Base-by-base conservation (phyloP, 2,888 invertebrate genomes). In the Dynastes hyllus region DNA sequence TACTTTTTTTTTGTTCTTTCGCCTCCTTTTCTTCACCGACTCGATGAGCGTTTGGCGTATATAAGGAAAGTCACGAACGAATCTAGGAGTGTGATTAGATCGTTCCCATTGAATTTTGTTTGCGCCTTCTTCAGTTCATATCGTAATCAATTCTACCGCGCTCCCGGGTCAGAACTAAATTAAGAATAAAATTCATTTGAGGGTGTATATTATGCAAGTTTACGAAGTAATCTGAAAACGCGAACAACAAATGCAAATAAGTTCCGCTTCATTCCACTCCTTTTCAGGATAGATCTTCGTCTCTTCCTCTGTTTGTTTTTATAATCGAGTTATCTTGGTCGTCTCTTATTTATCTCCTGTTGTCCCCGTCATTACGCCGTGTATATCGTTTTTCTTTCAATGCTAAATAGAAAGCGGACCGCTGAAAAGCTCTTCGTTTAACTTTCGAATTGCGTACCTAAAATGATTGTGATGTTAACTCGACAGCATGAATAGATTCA, bases 231-330 rank as follows among this genome's bases (percentile, higher is more conserved):
- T 84, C 83, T 82, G 81, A 79, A 75, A 82, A 80, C 82, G 81
- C 76, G 79, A 83, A 84, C 84, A 83, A 83, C 84, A 83, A 83
- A 85, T 85, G 84, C 84, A 85, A 85, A 85, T 85, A 83, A 83
- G 83, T 80, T 81, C 80, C 81, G 81, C 83, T 84, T 84, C 81
- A 79, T 82, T 83, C 83, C 83, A 83, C 84, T 85, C 32, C 71
- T 71, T 58, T 40, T n/a, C 55, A 13, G 16, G 53, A 55, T 37
- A 16, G 29, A 6, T 2, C 73, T 3, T 6, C 11, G 29, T 58
- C 61, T 22, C 61, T 27, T 45, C 81, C 82, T 82, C 83, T 83
- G 83, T 84, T 85, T 83, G 82, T 83, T 81, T 85, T 83, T 81
- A 84, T 84, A 85, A 85, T 84, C 83, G 79, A 85, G 83, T 78